Conservation (phyloP, 2,797 vertebrate species). For the Acipenser transmontanus region DNA sequence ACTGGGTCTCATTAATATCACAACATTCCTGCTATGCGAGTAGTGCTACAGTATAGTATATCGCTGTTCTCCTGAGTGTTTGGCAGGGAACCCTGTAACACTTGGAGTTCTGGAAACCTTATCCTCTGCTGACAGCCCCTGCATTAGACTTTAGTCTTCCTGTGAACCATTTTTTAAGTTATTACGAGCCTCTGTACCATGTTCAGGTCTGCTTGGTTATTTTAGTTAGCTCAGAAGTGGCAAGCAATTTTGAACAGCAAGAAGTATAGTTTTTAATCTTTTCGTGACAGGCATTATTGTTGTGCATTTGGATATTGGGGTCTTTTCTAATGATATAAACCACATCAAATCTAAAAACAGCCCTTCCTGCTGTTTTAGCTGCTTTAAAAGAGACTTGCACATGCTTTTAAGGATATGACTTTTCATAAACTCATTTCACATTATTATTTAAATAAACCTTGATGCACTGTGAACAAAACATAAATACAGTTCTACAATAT, state of each 20-base stretch:
- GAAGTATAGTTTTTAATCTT: too few species aligned
- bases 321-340: too few species aligned
- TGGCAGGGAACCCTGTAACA: constrained; percentile 8
- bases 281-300: too few species aligned
- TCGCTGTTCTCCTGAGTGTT: neutral
- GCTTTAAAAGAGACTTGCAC: too few species aligned
- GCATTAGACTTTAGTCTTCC: neutral
- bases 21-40: constrained; percentile 5
- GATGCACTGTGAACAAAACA: too few species aligned
- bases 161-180: constrained; percentile 10
- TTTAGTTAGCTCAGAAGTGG: constrained; percentile 7
- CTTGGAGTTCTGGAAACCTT: constrained; percentile 7
- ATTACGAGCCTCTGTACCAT: constrained; percentile 3
- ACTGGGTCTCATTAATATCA: constrained; percentile 18
- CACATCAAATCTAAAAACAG: too few species aligned
- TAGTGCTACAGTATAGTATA: neutral
- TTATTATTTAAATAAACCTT: too few species aligned
- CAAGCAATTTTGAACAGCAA: neutral
- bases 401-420: too few species aligned
- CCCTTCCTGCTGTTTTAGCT: too few species aligned
- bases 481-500: too few species aligned
- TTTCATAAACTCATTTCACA: too few species aligned
- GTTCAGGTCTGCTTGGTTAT: constrained; percentile 2
- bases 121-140: constrained; percentile 3
- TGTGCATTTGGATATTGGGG: too few species aligned